phyloP scores from a whole-genome alignment of 2,797 vertebrate species.

The Antennarius maculatus region DNA sequence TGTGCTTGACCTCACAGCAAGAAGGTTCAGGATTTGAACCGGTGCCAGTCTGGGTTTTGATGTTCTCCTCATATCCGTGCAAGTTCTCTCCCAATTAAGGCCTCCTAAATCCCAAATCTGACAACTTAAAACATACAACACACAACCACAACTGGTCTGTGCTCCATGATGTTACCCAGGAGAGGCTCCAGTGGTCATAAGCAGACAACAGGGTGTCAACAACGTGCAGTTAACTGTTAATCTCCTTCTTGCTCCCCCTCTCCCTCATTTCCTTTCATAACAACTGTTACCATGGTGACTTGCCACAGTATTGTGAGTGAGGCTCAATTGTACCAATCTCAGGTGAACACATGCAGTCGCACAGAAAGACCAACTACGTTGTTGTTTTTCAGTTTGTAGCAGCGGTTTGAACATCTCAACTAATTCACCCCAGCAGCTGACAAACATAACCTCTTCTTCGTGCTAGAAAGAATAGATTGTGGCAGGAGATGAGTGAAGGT shows the following conservation, averaged over 20 bases:
- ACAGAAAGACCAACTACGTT: neutral
- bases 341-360: conserved; percentile 19
- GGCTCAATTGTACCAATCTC: conserved; percentile 1
- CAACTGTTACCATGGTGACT: conserved; percentile 56
- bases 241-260: conserved; percentile 2
- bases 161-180: too few species aligned
- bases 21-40: too few species aligned
- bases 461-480: conserved; percentile 47
- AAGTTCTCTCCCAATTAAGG: too few species aligned
- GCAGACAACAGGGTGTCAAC: too few species aligned
- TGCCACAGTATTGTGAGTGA: conserved; percentile 17
- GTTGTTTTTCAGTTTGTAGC: neutral
- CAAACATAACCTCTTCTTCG: conserved; percentile 36
- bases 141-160: too few species aligned
- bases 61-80: too few species aligned
- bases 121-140: too few species aligned
- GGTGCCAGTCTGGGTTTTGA: too few species aligned
- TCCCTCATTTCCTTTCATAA: conserved; percentile 25
- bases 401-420: neutral
- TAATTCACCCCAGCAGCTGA: conserved; percentile 43
- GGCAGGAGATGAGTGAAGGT: conserved; percentile 57
- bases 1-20: neutral
- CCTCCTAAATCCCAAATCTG: too few species aligned
- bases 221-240: neutral
- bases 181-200: too few species aligned